Conservation (phyloP, 2,113 vertebrate genomes). For the Pseudorhombus dupliciocellatus region DNA sequence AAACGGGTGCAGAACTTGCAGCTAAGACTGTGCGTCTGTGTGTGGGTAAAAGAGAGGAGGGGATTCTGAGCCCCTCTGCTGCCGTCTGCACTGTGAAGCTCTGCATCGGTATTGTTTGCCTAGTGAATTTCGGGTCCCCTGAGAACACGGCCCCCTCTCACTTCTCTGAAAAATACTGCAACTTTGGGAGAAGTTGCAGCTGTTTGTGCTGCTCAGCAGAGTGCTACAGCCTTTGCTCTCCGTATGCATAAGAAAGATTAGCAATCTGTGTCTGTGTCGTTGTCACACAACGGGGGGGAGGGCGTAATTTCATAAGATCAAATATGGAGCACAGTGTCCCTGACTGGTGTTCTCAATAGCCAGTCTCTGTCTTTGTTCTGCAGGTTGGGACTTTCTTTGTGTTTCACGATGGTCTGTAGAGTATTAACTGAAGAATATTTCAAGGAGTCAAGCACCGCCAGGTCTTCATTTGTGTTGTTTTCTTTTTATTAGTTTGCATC, state of each 20-base stretch:
- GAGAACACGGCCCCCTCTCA: slow-evolving; percentile 60
- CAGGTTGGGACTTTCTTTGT: slow-evolving; percentile 57
- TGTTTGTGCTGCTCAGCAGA: slow-evolving; percentile 67
- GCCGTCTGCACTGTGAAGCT: slow-evolving; percentile 48
- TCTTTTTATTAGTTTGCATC: not conserved
- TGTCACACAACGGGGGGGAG: slow-evolving; percentile 42
- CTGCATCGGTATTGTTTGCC: slow-evolving; percentile 67
- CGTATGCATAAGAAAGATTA: slow-evolving; percentile 51
- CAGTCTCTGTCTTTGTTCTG: slow-evolving; percentile 41
- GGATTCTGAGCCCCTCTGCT: slow-evolving; percentile 59
- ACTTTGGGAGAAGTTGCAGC: slow-evolving; percentile 63
- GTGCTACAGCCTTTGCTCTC: slow-evolving; percentile 42
- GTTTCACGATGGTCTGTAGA: slow-evolving; percentile 28
- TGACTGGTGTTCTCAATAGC: slow-evolving; percentile 48
- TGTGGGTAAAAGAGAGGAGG: slow-evolving; percentile 16
- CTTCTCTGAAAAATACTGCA: slow-evolving; percentile 55
- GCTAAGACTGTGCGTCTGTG: slow-evolving; percentile 14
- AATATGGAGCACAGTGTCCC: slow-evolving; percentile 65
- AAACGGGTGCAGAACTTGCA: slow-evolving; percentile 24
- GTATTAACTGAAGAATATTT: slow-evolving; percentile 1
- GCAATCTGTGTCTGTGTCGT: slow-evolving; percentile 59
- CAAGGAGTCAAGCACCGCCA: slow-evolving; percentile 20
- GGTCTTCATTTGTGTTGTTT: not conserved
- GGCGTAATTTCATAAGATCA: slow-evolving; percentile 43
- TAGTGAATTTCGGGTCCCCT: slow-evolving; percentile 59